Evolutionary conservation across 1,140 invertebrate species (phyloP).

Genomic region (Calephelis virginiensis): DNA sequence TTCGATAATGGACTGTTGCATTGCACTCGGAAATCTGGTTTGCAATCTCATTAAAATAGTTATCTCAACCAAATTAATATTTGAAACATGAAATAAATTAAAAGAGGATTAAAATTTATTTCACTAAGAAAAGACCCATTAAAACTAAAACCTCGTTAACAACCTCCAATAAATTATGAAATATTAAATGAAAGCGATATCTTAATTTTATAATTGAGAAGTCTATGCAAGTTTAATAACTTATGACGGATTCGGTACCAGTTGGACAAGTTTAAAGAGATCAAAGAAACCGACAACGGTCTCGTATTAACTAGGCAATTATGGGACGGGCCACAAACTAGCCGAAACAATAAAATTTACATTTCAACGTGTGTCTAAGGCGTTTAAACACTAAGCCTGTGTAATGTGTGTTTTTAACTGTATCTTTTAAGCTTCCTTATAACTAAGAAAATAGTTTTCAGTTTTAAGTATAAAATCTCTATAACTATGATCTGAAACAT

Average conservation of each 20-base stretch:
- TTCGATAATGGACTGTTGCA: too few relatives aligned
- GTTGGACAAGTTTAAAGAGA: conserved; percentile 52
- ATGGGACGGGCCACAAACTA: conserved; percentile 53
- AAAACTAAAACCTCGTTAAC: conserved; percentile 44
- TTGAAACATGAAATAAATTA: background rate
- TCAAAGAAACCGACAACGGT: conserved; percentile 61
- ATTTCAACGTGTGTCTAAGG: conserved; percentile 28
- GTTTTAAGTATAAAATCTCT: too few relatives aligned
- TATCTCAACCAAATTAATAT: conserved; percentile 7
- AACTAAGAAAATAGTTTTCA: too few relatives aligned
- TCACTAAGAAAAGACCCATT: conserved; percentile 44
- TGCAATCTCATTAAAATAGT: too few relatives aligned
- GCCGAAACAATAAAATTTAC: conserved; percentile 53
- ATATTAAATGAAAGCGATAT: conserved; percentile 61
- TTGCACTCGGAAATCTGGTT: too few relatives aligned
- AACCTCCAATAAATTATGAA: conserved; percentile 59
- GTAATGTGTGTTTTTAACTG: background rate
- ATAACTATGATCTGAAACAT: too few relatives aligned
- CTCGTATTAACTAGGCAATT: conserved; percentile 74
- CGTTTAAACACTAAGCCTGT: conserved; percentile 8
- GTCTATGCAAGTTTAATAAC: conserved; percentile 42
- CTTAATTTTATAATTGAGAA: conserved; percentile 54
- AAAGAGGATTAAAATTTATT: background rate
- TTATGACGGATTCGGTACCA: conserved; percentile 54
- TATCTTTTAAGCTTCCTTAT: background rate